Evolutionary conservation across 2,888 invertebrate genomes (phyloP), one percentile per base, ranked within the genome.

Genomic region (Drosophila putrida): DNA sequence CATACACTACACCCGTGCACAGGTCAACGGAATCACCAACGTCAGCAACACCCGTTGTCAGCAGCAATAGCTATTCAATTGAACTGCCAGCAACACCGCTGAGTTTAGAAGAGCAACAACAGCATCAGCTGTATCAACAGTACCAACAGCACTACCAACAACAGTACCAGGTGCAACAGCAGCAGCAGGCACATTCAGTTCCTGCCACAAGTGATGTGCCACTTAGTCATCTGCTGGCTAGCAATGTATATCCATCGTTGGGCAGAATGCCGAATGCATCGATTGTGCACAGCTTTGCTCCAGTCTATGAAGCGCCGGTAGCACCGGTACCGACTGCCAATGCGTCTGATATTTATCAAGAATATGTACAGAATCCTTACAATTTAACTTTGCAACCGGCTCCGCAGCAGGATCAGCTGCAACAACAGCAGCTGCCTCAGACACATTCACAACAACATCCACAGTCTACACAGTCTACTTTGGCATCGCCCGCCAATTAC

Each of bases 401-500:
- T 3, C 66, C 60, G 27, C 69, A 84, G 31, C 69, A 83, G 62
- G 74, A 63, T 36, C 92, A 91, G 25, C 57, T 46, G 55, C 71
- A 61, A 43, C 65, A 59, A 25, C 66, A 57, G 28, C 59, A n/a
- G 20, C 41, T 38, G 53, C 25, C 15, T 4, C 49, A 47, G 31
- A 3, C 31, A 9, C 65, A 64, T 15, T 53, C 38, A 41, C 47
- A 38, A n/a, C 25, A 33, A 25, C 58, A 51, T 20, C 20, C 20
- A 49, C 39, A n/a, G n/a, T n/a, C n/a, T n/a, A n/a, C 94, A 36
- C 55, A 57, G 13, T 66, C 95, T 4, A 68, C 73, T 61, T 73
- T 78, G 35, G 70, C 81, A 39, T 75, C 89, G 76, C 95, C 95
- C 78, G 93, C 95, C 0, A 95, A 94, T 86, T 96, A 95, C 89